These are phyloP conservation scores for Chymomyza costata DNA, from an alignment of 1,140 invertebrate genomes.

Conservation along the genomic window DNA sequence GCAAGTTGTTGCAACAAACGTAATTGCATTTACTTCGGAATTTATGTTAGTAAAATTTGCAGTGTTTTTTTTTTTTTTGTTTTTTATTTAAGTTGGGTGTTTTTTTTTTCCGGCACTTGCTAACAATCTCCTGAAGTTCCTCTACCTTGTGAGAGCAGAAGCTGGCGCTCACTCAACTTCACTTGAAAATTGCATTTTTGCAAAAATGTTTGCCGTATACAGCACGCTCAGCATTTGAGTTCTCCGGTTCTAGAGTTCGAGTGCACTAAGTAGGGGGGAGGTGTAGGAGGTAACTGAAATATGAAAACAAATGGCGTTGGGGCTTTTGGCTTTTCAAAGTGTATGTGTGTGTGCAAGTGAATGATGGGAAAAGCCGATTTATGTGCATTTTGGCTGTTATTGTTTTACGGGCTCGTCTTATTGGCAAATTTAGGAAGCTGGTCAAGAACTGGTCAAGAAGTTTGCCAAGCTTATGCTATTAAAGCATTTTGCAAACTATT, in stretches of 20 bases:
- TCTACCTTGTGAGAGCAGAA: conserved; percentile 11
- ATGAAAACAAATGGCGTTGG: conserved; percentile 63
- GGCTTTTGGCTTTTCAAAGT: conserved; percentile 40
- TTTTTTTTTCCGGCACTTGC: conserved; percentile 38
- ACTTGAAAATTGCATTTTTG: conserved; percentile 66
- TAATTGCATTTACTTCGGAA: conserved; percentile 64
- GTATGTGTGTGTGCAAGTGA: conserved; percentile 1
- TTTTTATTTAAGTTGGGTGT: too few species aligned
- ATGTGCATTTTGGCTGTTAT: conserved; percentile 27
- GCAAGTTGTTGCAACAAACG: conserved; percentile 48
- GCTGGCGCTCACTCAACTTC: conserved; percentile 34
- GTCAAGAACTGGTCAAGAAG: conserved; percentile 27
- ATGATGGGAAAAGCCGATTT: conserved; percentile 15
- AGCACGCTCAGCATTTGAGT: conserved; percentile 9
- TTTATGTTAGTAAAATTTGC: conserved; percentile 42
- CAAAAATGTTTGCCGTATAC: conserved; percentile 48
- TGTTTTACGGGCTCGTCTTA: conserved; percentile 22
- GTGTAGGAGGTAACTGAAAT: conserved; percentile 24
- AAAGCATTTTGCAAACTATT: conserved; percentile 7
- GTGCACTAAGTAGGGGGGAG: neutral
- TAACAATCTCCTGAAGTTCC: conserved; percentile 61
- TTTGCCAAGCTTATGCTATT: conserved; percentile 17
- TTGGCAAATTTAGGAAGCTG: neutral
- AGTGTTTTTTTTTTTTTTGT: too few species aligned
- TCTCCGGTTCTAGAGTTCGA: conserved; percentile 4